Conservation (phyloP, 2,113 vertebrate species). For the Morone saxatilis region DNA sequence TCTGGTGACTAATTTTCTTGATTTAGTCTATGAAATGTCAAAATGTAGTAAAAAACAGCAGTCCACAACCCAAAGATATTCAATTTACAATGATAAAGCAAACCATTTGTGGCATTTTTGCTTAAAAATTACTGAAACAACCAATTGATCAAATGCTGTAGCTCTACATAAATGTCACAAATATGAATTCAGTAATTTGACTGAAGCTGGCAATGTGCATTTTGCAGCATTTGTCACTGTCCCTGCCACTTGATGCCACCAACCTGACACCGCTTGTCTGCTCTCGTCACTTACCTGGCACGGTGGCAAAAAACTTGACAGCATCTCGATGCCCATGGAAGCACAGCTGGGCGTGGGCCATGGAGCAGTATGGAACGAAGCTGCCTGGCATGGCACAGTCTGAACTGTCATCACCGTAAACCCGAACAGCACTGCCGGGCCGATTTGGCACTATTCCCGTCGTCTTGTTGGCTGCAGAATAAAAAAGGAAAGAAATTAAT, state of each 20-base stretch:
- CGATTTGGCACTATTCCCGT: constrained; percentile 84
- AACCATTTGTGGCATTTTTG: not conserved
- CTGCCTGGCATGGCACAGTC: constrained; percentile 86
- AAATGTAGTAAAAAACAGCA: not conserved
- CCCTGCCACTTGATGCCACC: not conserved
- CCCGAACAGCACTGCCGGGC: constrained; percentile 90
- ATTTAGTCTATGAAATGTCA: not conserved
- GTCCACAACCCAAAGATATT: too few species aligned
- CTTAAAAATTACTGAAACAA: not conserved
- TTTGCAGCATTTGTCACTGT: not conserved
- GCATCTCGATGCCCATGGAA: constrained; percentile 98
- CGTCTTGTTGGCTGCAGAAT: constrained; percentile 88
- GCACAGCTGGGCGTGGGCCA: constrained; percentile 98
- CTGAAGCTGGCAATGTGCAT: not conserved
- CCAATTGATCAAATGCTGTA: not conserved
- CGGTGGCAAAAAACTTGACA: constrained; percentile 96
- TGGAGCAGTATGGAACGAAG: constrained; percentile 98
- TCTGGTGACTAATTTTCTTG: too few species aligned
- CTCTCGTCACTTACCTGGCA: constrained; percentile 87
- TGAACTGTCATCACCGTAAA: constrained; percentile 89
- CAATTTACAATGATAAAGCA: not conserved
- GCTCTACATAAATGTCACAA: not conserved
- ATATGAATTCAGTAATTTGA: not conserved
- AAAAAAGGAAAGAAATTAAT: not conserved
- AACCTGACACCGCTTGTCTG: not conserved